Percentiles rank a stretch among this genome's conserved stretches.
Conservation (phyloP, 2,888 invertebrate genomes). For the Arrhopalites spinosus region DNA sequence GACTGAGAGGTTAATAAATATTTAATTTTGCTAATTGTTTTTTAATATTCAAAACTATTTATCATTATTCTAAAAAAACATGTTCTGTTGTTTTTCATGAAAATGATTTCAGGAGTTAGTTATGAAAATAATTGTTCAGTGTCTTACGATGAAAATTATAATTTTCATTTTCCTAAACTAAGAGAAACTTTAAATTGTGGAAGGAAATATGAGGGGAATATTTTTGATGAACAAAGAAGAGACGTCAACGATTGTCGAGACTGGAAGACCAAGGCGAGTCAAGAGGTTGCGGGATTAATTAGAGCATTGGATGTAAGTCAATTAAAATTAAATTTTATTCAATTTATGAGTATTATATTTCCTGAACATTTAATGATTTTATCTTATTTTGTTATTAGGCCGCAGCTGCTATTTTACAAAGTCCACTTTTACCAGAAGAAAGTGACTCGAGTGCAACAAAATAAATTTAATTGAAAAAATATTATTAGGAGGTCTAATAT, state of each 20-base stretch:
- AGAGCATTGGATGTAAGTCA: constrained; percentile 53
- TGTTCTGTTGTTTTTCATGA: too few relatives aligned
- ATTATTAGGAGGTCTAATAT: too few relatives aligned
- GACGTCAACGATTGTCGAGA: constrained; percentile 43
- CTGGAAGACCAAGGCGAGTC: constrained; percentile 47
- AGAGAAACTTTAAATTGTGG: constrained; percentile 52
- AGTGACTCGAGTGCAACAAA: constrained; percentile 46
- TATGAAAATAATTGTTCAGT: constrained; percentile 13
- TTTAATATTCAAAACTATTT: too few relatives aligned
- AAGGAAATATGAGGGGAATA: constrained; percentile 28
- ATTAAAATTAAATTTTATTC: too few relatives aligned
- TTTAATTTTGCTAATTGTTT: too few relatives aligned
- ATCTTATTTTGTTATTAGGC: too few relatives aligned
- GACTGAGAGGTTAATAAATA: background rate
- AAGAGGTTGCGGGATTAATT: constrained; percentile 52
- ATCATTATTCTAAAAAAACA: too few relatives aligned
- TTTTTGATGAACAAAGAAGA: constrained; percentile 38
- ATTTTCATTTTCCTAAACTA: constrained; percentile 50
- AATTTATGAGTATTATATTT: too few relatives aligned
- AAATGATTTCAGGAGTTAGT: background rate
- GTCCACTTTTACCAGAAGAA: constrained; percentile 55
- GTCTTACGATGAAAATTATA: constrained; percentile 15
- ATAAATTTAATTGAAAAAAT: too few relatives aligned
- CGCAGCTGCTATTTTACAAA: constrained; percentile 53
- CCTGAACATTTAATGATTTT: too few relatives aligned